A percentile compares a stretch with the other conserved stretches of the same genome.
Conservation (phyloP, 30 jellyfish, hydroid and myxozoan species). For the Aurelia sp. region DNA sequence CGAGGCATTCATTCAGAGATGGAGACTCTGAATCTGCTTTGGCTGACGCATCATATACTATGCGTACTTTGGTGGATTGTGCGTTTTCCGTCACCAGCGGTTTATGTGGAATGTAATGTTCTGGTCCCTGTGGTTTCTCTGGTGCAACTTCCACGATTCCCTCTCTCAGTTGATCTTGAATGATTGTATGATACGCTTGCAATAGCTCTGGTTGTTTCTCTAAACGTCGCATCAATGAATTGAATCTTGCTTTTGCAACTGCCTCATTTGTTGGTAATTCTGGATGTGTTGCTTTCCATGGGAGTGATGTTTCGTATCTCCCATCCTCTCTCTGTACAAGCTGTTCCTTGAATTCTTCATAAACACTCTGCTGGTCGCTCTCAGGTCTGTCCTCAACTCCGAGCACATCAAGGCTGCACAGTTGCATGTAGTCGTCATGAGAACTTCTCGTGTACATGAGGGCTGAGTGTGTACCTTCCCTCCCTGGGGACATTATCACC, state of each 20-base stretch:
- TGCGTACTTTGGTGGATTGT: constrained; percentile 70
- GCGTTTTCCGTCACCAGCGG: constrained; percentile 74
- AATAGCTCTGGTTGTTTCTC: constrained; percentile 54
- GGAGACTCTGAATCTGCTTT: neutral
- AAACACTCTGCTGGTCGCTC: constrained; percentile 63
- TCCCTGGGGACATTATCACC: constrained; percentile 85
- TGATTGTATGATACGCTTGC: constrained; percentile 50
- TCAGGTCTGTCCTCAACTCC: constrained; percentile 80
- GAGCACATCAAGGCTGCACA: constrained; percentile 71
- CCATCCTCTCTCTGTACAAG: constrained; percentile 55
- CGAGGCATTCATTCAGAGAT: constrained; percentile 79
- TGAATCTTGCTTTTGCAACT: constrained; percentile 59
- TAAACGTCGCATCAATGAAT: constrained; percentile 26
- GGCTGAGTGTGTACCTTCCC: constrained; percentile 25
- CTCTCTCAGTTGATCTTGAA: constrained; percentile 59
- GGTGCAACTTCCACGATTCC: constrained; percentile 82
- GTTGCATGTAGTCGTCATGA: constrained; percentile 68
- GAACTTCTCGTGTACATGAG: constrained; percentile 46
- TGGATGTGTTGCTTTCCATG: neutral
- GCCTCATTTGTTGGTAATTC: constrained; percentile 47
- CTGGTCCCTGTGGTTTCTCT: constrained; percentile 46
- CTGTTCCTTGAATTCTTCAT: constrained; percentile 77
- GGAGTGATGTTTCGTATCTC: constrained; percentile 39
- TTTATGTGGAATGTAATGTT: constrained; percentile 73
- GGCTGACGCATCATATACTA: constrained; percentile 75